Conservation (phyloP, 2,797 vertebrate species). For the Oophaga sylvatica region DNA sequence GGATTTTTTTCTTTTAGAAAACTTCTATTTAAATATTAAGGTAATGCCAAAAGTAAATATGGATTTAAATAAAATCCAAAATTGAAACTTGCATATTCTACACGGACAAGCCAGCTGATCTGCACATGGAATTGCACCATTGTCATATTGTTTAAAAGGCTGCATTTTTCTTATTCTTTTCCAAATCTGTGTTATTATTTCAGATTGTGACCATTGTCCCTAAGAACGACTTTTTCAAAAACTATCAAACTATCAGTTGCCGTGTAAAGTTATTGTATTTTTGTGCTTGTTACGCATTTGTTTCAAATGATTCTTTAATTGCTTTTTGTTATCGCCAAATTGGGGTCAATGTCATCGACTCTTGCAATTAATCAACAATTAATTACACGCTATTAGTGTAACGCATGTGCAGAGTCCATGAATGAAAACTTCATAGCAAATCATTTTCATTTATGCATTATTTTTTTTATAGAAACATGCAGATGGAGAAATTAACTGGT, state of each 20-base stretch:
- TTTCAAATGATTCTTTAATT: conserved; percentile 52
- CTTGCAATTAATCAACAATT: conserved; percentile 53
- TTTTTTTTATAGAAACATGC: background rate
- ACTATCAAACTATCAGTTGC: background rate
- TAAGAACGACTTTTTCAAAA: background rate
- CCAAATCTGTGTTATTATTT: background rate
- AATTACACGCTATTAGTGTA: conserved; percentile 49
- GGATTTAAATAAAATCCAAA: too few relatives aligned
- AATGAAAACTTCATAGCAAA: conserved; percentile 27
- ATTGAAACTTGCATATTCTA: too few relatives aligned
- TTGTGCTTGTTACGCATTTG: conserved; percentile 35
- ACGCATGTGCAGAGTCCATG: conserved; percentile 24
- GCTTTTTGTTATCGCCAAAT: conserved; percentile 53
- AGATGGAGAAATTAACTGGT: background rate
- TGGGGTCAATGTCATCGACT: conserved; percentile 51
- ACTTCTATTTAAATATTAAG: too few relatives aligned
- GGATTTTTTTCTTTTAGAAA: too few relatives aligned
- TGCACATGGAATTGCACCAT: too few relatives aligned
- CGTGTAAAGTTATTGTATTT: conserved; percentile 24
- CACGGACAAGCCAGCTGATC: too few relatives aligned
- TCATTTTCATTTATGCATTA: background rate
- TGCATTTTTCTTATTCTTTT: background rate
- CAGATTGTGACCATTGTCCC: background rate
- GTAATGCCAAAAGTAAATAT: too few relatives aligned
- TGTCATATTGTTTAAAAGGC: too few relatives aligned